Evolutionary conservation across 2,888 invertebrate species (phyloP), one percentile per base, ranked within the genome.

Genomic region (Limnephilus marmoratus): DNA sequence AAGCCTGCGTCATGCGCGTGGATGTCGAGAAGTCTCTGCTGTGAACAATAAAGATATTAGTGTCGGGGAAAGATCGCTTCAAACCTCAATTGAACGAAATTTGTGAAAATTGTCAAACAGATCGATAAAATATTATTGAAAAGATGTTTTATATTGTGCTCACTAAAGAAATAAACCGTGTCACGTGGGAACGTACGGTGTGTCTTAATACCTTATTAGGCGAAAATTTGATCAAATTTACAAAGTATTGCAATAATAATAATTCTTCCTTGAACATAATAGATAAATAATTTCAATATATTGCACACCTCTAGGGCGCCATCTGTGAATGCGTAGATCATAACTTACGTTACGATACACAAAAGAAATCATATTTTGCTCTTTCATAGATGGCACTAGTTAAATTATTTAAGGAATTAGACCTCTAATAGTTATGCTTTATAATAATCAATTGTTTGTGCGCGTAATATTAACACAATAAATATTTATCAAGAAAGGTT

Each of bases 1-100:
- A 93, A 15, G 93, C 93, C 82, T 93, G 93, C 53, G 93, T 93
- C 92, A 93, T 92, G 81, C 93, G 91, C 5, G 93, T 93, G 29
- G 93, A 93, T 29, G 93, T 91, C 15, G 93, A 93, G 92, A 93
- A 93, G 88, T 93, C 93, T 92, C 93, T 88, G 91, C 91, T 92
- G 91, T 49, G 89, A 92, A 31, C 3, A 49, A 87, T 31, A 89
- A 29, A 68, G 82, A 24, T 34, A 81, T 81, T 90, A 90, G 41
- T 86, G n/a, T 68, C 9, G 68, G 24, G 24, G 68, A 68, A 68
- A 68, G 24, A n/a, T n/a, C 9, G n/a, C 24, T 18, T 68, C 24
- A 68, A 68, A 68, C 68, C n/a, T 53, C 5, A 53, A 53, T 1
- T 53, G 18, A 53, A n/a, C n/a, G n/a, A 68, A 68, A 68, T 9